Evolutionary conservation across 1,140 invertebrate species (phyloP).

Genomic region (Drosophila sucinea): DNA sequence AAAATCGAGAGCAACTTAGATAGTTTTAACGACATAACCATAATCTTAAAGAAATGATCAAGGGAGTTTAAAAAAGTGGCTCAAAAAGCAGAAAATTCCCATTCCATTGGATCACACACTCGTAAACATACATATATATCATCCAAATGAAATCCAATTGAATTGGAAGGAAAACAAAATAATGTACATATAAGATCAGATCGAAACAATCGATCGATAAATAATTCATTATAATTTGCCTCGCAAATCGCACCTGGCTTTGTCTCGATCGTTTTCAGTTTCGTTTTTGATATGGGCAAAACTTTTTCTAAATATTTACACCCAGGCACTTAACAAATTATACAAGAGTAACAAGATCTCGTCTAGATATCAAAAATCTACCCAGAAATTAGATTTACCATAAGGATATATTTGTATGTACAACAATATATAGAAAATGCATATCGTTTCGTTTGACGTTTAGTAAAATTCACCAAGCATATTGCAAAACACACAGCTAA

Average conservation of each 20-base stretch:
- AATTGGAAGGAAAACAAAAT: constrained; percentile 1
- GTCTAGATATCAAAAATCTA: constrained; percentile 12
- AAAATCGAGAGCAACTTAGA: constrained; percentile 17
- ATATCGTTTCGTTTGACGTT: constrained; percentile 75
- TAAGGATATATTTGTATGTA: constrained; percentile 12
- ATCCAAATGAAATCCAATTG: constrained; percentile 6
- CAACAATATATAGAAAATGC: constrained; percentile 43
- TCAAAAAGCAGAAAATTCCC: neutral
- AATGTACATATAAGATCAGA: constrained; percentile 29
- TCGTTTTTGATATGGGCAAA: constrained; percentile 8
- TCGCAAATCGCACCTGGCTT: constrained; percentile 41
- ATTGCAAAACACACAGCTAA: constrained; percentile 11
- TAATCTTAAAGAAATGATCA: constrained; percentile 9
- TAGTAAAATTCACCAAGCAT: constrained; percentile 63
- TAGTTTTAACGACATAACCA: constrained; percentile 18
- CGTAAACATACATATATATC: constrained; percentile 4
- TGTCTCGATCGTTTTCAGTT: constrained; percentile 1
- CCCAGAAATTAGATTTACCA: constrained; percentile 2
- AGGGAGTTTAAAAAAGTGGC: neutral
- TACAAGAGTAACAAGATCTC: neutral
- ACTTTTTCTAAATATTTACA: constrained; percentile 56
- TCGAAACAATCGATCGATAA: constrained; percentile 10
- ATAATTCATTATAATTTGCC: constrained; percentile 39
- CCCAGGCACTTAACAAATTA: constrained; percentile 36
- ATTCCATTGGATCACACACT: constrained; percentile 8